phyloP scores from a whole-genome alignment of 1,140 invertebrate genomes.

The Lanistes nyassanus region DNA sequence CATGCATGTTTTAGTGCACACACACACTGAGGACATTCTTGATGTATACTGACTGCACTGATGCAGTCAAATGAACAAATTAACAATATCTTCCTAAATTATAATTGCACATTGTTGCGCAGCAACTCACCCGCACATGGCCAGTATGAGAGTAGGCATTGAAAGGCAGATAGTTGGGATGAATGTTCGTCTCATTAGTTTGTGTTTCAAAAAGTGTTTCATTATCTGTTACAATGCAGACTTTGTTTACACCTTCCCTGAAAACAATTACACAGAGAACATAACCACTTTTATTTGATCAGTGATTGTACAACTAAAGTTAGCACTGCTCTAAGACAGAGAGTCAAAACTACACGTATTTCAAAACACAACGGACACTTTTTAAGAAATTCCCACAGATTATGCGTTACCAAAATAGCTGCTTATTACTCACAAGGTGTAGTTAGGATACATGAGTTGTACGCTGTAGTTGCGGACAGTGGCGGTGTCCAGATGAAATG shows the following conservation, averaged over 20 bases:
- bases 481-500: slow-evolving; percentile 49
- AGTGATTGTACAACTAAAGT: neutral
- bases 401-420: too few relatives aligned
- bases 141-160: slow-evolving; percentile 58
- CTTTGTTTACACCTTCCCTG: slow-evolving; percentile 33
- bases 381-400: neutral
- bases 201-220: slow-evolving; percentile 45
- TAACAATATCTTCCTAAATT: too few relatives aligned
- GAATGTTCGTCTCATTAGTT: slow-evolving; percentile 47
- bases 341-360: neutral
- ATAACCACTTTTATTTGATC: neutral
- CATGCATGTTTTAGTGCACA: too few relatives aligned
- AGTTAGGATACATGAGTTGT: slow-evolving; percentile 53
- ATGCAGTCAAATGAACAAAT: too few relatives aligned
- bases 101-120: too few relatives aligned
- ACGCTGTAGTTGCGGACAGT: slow-evolving; percentile 53
- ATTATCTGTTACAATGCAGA: slow-evolving; percentile 29
- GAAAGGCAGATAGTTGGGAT: slow-evolving; percentile 57
- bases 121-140: slow-evolving; percentile 36
- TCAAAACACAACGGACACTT: slow-evolving; percentile 22
- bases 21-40: too few relatives aligned
- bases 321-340: neutral
- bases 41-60: too few relatives aligned
- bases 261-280: neutral
- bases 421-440: slow-evolving; percentile 35